Conservation (phyloP, 2,797 vertebrate species). For the Malacoraja senta region DNA sequence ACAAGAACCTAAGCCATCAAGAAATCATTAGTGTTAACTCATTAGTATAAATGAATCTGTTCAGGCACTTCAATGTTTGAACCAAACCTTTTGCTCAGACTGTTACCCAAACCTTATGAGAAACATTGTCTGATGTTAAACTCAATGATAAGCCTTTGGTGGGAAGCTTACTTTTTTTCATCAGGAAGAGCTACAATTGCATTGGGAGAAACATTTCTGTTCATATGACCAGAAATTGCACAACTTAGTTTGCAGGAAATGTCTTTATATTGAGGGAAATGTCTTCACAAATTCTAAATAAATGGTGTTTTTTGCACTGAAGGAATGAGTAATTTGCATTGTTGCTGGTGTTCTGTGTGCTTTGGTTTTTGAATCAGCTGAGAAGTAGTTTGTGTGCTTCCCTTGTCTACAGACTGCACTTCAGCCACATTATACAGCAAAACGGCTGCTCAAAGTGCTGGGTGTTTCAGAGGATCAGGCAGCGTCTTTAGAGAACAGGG, state of each 20-base stretch:
- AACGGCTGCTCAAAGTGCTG: too few relatives aligned
- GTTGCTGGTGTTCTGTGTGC: too few relatives aligned
- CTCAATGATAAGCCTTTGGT: neutral
- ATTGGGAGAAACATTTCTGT: neutral
- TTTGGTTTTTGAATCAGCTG: too few relatives aligned
- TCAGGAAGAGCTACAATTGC: neutral
- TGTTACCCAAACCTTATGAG: neutral
- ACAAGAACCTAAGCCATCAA: too few relatives aligned
- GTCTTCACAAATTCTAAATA: neutral
- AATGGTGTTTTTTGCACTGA: neutral
- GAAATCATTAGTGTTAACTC: neutral
- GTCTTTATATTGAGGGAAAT: neutral
- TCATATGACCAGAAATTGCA: neutral
- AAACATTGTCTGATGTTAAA: neutral
- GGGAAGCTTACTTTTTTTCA: neutral
- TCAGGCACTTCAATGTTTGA: neutral
- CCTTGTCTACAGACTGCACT: too few relatives aligned
- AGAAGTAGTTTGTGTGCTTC: too few relatives aligned
- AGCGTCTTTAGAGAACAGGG: too few relatives aligned
- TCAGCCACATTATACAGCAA: too few relatives aligned
- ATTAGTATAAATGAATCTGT: neutral
- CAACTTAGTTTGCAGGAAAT: neutral
- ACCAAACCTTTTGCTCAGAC: neutral
- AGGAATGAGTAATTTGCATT: neutral
- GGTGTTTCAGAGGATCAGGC: too few relatives aligned